Percentiles rank a stretch among this genome's conserved stretches.
Conservation (phyloP, 2,113 vertebrate species). For the Mus musculus region DNA sequence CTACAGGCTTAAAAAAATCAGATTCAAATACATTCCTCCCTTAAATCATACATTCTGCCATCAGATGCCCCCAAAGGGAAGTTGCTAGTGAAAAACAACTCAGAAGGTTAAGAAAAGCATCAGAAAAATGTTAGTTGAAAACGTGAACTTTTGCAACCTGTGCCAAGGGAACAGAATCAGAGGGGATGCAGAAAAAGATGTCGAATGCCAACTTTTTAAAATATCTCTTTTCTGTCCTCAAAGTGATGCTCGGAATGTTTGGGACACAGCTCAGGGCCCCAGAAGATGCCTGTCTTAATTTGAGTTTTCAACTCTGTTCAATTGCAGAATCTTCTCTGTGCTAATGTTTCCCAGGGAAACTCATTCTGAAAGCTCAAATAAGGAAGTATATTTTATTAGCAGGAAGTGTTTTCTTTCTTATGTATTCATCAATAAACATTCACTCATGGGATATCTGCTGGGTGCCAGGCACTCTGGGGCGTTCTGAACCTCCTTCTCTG, state of each 20-base stretch:
- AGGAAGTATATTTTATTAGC: constrained; percentile 16
- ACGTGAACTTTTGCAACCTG: constrained; percentile 44
- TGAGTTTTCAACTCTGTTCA: background rate
- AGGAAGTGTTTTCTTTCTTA: constrained; percentile 25
- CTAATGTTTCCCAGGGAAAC: constrained; percentile 50
- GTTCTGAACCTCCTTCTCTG: background rate
- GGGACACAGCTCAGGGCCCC: background rate
- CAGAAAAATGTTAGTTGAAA: constrained; percentile 64
- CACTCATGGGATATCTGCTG: background rate
- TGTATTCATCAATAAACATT: background rate
- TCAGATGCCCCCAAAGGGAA: constrained; percentile 71
- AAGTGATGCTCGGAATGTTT: background rate
- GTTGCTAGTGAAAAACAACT: constrained; percentile 72
- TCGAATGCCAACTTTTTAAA: background rate
- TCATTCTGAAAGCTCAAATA: constrained; percentile 41
- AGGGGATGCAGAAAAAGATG: background rate
- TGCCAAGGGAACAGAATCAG: background rate
- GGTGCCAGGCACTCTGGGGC: no score
- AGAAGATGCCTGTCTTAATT: background rate
- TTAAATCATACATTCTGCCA: constrained; percentile 74
- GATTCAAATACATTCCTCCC: constrained; percentile 52
- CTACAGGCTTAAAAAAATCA: constrained; percentile 40
- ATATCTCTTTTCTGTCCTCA: background rate
- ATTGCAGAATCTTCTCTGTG: background rate
- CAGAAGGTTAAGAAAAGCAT: constrained; percentile 74